Percentiles rank a stretch among this genome's conserved stretches.
Evolutionary conservation across 1,140 invertebrate genomes (phyloP).

Genomic region (Nymphalis io): DNA sequence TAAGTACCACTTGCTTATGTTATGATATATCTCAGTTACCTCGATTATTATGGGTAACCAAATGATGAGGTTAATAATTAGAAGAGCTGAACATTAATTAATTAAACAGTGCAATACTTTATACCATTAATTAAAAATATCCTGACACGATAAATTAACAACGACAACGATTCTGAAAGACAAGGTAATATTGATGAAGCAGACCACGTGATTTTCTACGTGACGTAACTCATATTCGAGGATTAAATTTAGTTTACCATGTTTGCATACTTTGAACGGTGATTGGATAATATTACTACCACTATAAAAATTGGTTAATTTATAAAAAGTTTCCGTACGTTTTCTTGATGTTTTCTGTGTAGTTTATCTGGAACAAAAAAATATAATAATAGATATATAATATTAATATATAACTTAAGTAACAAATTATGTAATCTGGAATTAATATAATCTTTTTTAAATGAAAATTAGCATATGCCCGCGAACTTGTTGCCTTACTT

Average conservation of each 20-base stretch:
- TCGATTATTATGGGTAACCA: slow-evolving; percentile 54
- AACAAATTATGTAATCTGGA: too few relatives aligned
- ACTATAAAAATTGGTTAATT: not conserved
- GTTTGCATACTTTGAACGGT: slow-evolving; percentile 2
- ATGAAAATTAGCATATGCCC: too few relatives aligned
- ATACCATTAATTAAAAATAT: not conserved
- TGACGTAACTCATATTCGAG: slow-evolving; percentile 8
- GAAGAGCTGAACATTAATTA: not conserved
- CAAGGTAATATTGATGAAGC: not conserved
- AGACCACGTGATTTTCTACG: slow-evolving; percentile 4
- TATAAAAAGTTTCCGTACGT: not conserved
- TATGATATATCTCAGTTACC: slow-evolving; percentile 57
- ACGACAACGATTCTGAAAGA: not conserved
- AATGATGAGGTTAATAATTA: not conserved
- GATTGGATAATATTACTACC: not conserved
- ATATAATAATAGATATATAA: not conserved
- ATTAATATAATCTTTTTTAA: too few relatives aligned
- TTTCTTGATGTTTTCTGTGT: not conserved
- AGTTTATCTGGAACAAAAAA: not conserved
- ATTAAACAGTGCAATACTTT: too few relatives aligned
- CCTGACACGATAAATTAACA: not conserved
- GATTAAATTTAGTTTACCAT: not conserved
- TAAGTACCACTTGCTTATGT: slow-evolving; percentile 5
- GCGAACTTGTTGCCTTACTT: too few relatives aligned
- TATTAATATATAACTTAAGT: not conserved